Conservation (phyloP, 2,113 vertebrate species). For the Phylloscopus trochilus region DNA sequence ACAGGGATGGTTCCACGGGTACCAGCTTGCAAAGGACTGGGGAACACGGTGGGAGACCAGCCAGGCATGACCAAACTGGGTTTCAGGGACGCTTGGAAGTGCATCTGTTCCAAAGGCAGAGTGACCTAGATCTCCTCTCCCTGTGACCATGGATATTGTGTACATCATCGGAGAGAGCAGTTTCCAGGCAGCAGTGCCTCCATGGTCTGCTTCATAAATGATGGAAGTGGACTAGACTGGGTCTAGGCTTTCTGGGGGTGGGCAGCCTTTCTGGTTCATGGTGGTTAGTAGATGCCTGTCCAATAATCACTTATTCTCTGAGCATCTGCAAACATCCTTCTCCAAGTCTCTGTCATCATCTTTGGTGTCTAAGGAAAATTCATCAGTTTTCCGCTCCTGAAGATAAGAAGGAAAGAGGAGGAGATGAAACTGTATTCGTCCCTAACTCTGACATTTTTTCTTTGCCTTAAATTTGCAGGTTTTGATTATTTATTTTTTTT, state of each 20-base stretch:
- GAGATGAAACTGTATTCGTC: background rate
- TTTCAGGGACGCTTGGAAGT: background rate
- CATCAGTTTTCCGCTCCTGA: background rate
- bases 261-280: background rate
- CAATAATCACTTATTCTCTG: fast-evolving
- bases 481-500: background rate
- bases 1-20: constrained; percentile 49
- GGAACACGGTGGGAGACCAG: background rate
- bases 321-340: background rate
- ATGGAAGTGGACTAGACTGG: background rate
- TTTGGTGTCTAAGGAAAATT: background rate
- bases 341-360: background rate
- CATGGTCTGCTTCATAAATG: background rate
- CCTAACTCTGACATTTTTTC: background rate
- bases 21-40: constrained; percentile 36
- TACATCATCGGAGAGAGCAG: too few relatives aligned
- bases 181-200: background rate
- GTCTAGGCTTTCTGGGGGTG: background rate
- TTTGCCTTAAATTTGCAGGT: background rate
- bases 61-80: background rate
- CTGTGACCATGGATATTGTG: background rate
- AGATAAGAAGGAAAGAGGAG: background rate
- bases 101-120: background rate
- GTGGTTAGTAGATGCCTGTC: background rate
- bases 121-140: background rate